Base-by-base conservation (phyloP, 2,888 invertebrate genomes). In the Drosophila siamana region DNA sequence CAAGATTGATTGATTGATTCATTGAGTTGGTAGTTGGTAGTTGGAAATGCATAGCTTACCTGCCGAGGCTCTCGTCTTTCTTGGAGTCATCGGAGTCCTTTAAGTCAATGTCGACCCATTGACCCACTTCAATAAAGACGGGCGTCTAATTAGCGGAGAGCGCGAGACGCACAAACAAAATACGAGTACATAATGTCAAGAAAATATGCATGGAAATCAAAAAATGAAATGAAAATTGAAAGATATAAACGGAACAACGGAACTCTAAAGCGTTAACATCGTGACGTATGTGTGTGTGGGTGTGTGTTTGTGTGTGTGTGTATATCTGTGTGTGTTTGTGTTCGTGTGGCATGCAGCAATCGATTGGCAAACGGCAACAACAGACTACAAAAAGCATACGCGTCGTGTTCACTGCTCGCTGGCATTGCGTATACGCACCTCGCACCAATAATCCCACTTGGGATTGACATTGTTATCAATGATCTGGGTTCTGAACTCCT, bases 361-460 rank as follows among this genome's bases (percentile, higher is more conserved):
- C 73, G 54, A 59, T 59, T 57, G 65, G 71, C 68, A 70, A 82
- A 13, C 46, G 52, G 73, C 69, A 74, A 86, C 43, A 85, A 69
- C 40, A 61, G 46, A 73, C 73, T 78, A 78, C 69, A 56, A 60
- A 51, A 56, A 76, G 67, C 68, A 62, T 40, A 43, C 13, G 62
- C 59, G n/a, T 41, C 51, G 28, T 28, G 8, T 11, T 28, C 11
- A 40, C 48, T 13, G 26, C 50, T 8, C 48, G 60, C 52, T 41
- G 38, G 73, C 59, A 52, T 43, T 44, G 33, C 62, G 61, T 47
- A 30, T 75, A 88, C 93, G 92, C 93, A 98, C 98, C 97, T 99
- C 99, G 92, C 98, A 99, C 95, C 97, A 98, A 92, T 94, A 98
- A 92, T 99, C 98, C 99, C 99, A 99, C 80, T 97, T 96, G 4